A percentile compares a stretch with the other conserved stretches of the same genome.
phyloP scores from a whole-genome alignment of 1,140 invertebrate species.

The Cydia splendana region DNA sequence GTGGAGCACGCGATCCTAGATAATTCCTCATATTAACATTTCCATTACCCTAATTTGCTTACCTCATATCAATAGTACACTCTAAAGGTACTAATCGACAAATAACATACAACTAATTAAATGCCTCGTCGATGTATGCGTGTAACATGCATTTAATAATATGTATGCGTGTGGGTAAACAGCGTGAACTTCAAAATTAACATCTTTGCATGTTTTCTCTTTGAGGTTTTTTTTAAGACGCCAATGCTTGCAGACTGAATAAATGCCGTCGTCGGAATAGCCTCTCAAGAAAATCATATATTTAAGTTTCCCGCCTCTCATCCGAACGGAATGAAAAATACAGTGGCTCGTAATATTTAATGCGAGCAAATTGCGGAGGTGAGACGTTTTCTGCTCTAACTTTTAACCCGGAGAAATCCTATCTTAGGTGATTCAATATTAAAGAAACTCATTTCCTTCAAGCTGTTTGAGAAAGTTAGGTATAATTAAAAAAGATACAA shows the following conservation, averaged over 20 bases:
- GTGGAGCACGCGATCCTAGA: too few species aligned
- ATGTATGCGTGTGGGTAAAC: too few species aligned
- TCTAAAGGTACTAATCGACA: too few species aligned
- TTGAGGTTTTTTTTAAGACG: too few species aligned
- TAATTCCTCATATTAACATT: too few species aligned
- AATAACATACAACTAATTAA: too few species aligned
- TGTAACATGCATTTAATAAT: too few species aligned
- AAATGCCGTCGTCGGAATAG: neutral
- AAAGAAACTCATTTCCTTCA: neutral
- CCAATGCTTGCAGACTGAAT: neutral
- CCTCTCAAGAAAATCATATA: slow-evolving; percentile 22
- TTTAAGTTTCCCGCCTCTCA: slow-evolving; percentile 6
- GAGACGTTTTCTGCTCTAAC: neutral
- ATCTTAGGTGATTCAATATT: neutral
- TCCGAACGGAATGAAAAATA: neutral
- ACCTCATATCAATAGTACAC: too few species aligned
- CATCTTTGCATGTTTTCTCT: too few species aligned
- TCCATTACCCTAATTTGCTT: too few species aligned
- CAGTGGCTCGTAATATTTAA: slow-evolving; percentile 22
- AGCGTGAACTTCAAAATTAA: too few species aligned
- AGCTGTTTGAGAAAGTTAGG: neutral
- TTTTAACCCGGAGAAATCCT: neutral
- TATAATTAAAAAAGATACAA: neutral
- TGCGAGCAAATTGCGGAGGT: slow-evolving; percentile 6
- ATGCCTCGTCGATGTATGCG: too few species aligned